A percentile compares a stretch with the other conserved stretches of the same genome.
These are phyloP conservation scores for Rhizomys pruinosus DNA, from an alignment of 2,113 vertebrate genomes.

Conservation along the genomic window DNA sequence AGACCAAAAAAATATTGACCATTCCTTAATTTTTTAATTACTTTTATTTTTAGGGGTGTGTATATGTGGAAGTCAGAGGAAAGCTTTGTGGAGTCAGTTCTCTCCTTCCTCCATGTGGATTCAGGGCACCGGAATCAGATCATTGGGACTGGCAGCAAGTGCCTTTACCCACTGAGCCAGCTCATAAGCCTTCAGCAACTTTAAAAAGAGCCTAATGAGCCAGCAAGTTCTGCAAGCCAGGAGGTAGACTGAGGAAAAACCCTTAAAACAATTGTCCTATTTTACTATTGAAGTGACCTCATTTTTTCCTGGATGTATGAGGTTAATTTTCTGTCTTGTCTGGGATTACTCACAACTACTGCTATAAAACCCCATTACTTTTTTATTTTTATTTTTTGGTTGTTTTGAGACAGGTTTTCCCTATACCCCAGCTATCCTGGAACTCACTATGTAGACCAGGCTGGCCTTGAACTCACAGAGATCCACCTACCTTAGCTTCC, in stretches of 20 bases:
- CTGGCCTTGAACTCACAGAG: no score
- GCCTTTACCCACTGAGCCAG: neutral
- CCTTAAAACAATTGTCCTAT: constrained; percentile 14
- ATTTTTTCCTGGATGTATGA: neutral
- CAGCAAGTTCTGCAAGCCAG: constrained; percentile 11
- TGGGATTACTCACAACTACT: no score
- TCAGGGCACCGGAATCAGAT: neutral
- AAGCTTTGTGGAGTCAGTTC: neutral
- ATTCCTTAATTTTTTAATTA: neutral
- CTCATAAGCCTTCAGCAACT: neutral
- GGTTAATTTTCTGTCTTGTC: constrained; percentile 12
- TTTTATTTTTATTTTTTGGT: no score
- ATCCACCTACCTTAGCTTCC: no score
- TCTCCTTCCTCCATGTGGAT: neutral
- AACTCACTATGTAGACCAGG: no score
- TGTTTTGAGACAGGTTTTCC: no score
- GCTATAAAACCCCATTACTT: no score
- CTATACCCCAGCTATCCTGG: no score
- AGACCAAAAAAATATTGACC: neutral
- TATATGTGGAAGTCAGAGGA: neutral
- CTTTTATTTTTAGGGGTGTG: neutral
- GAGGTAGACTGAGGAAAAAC: neutral
- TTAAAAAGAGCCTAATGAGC: constrained; percentile 1
- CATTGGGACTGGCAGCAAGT: neutral
- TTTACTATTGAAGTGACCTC: constrained; percentile 28